These are phyloP conservation scores for Acanthosepion lycidas DNA, from an alignment of 2,888 invertebrate species.

Conservation along the genomic window DNA sequence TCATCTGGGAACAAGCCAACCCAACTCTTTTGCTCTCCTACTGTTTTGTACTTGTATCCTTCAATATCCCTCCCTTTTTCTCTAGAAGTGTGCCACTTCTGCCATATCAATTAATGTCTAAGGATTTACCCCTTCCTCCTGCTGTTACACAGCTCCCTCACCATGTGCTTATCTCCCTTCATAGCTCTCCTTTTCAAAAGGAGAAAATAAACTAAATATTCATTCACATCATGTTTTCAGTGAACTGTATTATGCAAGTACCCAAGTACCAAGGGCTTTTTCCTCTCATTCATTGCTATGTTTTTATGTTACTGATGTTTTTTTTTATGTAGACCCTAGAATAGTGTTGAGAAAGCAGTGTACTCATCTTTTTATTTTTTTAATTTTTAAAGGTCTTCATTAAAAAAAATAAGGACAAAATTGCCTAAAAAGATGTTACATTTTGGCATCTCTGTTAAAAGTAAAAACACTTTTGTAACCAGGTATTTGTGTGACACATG, in stretches of 20 bases:
- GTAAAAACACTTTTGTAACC: too few species aligned
- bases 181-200: neutral
- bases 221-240: constrained; percentile 33
- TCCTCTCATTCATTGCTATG: too few species aligned
- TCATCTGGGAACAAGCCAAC: neutral
- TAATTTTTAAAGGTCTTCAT: neutral
- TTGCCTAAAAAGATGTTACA: too few species aligned
- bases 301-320: neutral
- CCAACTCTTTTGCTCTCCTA: neutral
- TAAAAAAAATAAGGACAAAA: neutral
- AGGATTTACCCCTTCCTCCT: neutral
- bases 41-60: neutral
- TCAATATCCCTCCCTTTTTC: neutral
- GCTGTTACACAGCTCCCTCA: neutral
- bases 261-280: neutral
- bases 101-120: neutral
- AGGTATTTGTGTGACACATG: too few species aligned
- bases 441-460: too few species aligned
- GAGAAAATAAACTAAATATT: neutral
- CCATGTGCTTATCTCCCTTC: neutral
- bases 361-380: too few species aligned
- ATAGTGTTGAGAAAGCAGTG: neutral
- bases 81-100: constrained; percentile 18
- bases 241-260: neutral
- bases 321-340: neutral